Evolutionary conservation across 2,888 invertebrate genomes (phyloP).

Genomic region (Plebejus melissa): DNA sequence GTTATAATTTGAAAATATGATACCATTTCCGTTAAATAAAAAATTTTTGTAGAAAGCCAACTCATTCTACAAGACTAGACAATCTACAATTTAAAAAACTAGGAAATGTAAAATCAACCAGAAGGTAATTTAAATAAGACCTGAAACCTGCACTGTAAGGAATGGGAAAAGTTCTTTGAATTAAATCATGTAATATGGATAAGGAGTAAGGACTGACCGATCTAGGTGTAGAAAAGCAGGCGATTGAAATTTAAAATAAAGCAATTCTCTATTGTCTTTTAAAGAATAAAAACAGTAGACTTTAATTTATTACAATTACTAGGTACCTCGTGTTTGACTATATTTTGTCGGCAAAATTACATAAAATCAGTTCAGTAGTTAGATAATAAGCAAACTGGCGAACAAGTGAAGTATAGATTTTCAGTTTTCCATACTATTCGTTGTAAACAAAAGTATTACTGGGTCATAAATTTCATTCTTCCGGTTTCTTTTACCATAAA

Average conservation of each 20-base stretch:
- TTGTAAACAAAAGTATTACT: background rate
- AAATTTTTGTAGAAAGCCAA: background rate
- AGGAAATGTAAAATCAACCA: background rate
- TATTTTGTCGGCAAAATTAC: background rate
- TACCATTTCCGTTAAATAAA: background rate
- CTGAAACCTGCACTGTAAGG: background rate
- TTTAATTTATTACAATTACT: no score
- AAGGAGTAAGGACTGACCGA: background rate
- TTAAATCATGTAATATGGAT: background rate
- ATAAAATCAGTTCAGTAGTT: background rate
- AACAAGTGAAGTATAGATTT: no score
- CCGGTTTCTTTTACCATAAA: background rate
- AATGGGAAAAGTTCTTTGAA: background rate
- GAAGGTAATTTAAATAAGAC: conserved; percentile 11
- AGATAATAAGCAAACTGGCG: no score
- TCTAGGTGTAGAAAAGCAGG: background rate
- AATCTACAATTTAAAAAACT: background rate
- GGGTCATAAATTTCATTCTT: background rate
- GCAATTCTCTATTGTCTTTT: background rate
- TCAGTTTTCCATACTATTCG: no score
- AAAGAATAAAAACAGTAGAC: no score
- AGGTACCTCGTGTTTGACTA: no score
- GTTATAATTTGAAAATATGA: no score
- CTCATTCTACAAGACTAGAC: background rate
- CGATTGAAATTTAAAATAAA: background rate